Percentiles rank a stretch among this genome's conserved stretches.
These are phyloP conservation scores for Tapera naevia DNA, from an alignment of 2,797 vertebrate genomes.

Conservation along the genomic window DNA sequence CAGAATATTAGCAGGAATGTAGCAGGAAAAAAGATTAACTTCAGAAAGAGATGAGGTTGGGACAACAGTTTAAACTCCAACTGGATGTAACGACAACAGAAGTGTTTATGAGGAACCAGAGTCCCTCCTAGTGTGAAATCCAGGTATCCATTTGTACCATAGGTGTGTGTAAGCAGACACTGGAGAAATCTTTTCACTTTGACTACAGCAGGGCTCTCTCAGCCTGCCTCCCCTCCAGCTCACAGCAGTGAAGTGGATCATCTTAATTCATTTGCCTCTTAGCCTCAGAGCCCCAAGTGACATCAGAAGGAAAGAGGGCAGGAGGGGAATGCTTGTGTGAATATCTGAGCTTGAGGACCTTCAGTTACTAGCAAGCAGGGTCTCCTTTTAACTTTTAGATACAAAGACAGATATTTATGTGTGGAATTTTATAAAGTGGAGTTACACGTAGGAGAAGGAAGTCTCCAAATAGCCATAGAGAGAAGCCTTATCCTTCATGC, in stretches of 20 bases:
- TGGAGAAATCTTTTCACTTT: background rate
- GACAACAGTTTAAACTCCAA: background rate
- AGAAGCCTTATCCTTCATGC: background rate
- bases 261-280: background rate
- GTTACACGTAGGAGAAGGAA: background rate
- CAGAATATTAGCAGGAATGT: background rate
- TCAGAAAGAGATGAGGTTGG: background rate
- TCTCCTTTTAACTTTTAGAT: background rate
- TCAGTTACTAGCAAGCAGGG: background rate
- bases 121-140: background rate
- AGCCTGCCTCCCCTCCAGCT: background rate
- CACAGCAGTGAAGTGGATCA: background rate
- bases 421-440: background rate
- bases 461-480: background rate
- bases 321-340: background rate
- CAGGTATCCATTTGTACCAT: background rate
- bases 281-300: background rate
- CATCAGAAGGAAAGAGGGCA: background rate
- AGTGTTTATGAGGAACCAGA: background rate
- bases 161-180: background rate
- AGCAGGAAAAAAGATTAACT: background rate
- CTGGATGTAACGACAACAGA: background rate
- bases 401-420: background rate
- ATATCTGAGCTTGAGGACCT: background rate
- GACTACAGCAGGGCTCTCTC: rapidly evolving